Percentiles rank a stretch among this genome's conserved stretches.
Evolutionary conservation across 2,888 invertebrate genomes (phyloP).

Genomic region (Ophioninae sp.): DNA sequence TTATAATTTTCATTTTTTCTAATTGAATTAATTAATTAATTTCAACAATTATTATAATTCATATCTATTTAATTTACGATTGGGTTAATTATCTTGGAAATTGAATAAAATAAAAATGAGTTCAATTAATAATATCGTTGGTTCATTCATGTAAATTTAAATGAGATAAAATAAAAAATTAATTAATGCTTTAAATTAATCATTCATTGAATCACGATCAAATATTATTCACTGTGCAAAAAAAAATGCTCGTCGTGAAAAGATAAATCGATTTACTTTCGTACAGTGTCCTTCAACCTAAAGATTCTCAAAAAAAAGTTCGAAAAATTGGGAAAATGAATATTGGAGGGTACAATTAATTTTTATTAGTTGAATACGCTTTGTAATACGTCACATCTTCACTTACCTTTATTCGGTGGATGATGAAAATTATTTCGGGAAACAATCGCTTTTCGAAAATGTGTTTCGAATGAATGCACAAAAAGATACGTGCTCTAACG

Average conservation of each 20-base stretch:
- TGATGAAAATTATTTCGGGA: background rate
- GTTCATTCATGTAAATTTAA: no score
- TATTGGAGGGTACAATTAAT: background rate
- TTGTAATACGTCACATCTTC: background rate
- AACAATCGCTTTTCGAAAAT: background rate
- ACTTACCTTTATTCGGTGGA: slow-evolving; percentile 36
- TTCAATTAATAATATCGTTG: no score
- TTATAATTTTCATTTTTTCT: no score
- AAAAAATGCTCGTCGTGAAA: background rate
- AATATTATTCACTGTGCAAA: background rate
- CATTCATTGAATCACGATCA: no score
- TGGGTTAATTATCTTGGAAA: no score
- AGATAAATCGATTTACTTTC: background rate
- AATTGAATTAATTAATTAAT: no score
- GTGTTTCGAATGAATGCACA: background rate
- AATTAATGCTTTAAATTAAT: no score
- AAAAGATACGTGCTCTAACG: background rate
- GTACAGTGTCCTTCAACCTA: background rate
- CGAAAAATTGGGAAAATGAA: background rate
- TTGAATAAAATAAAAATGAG: no score
- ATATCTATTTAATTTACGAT: no score
- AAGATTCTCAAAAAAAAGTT: background rate
- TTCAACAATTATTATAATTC: no score
- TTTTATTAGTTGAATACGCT: background rate
- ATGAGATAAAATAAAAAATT: no score